Percentiles rank a stretch among this genome's conserved stretches.
Evolutionary conservation across 2,797 vertebrate genomes (phyloP).

Genomic region (Melanotaenia parkinsoni): DNA sequence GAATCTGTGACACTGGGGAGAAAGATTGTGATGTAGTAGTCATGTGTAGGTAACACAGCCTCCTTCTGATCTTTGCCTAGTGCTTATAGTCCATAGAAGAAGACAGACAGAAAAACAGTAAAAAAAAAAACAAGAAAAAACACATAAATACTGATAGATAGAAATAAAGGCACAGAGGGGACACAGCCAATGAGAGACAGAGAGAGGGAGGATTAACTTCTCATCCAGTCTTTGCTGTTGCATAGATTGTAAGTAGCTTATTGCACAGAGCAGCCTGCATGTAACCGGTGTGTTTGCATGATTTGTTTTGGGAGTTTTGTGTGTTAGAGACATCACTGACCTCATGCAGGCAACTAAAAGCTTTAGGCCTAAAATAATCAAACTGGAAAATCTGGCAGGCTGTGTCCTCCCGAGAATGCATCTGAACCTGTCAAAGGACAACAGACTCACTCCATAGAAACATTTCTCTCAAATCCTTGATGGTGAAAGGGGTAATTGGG

Average conservation of each 20-base stretch:
- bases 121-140: not conserved
- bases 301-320: slow-evolving; percentile 69
- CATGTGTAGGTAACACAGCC: not conserved
- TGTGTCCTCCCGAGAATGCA: slow-evolving; percentile 18
- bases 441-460: slow-evolving; percentile 23
- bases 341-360: slow-evolving; percentile 62
- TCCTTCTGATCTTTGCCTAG: not conserved
- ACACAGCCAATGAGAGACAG: slow-evolving; percentile 43
- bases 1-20: slow-evolving; percentile 10
- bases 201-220: slow-evolving; percentile 74
- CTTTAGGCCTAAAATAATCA: slow-evolving; percentile 64
- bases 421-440: slow-evolving; percentile 35
- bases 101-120: not conserved
- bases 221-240: slow-evolving; percentile 82
- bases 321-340: slow-evolving; percentile 53
- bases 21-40: not conserved
- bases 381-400: slow-evolving; percentile 42
- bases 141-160: slow-evolving; percentile 26
- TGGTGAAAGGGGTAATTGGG: slow-evolving; percentile 17
- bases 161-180: slow-evolving; percentile 24
- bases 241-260: slow-evolving; percentile 82
- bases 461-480: slow-evolving; percentile 31
- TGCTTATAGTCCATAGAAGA: not conserved
- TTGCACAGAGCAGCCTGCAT: slow-evolving; percentile 78
- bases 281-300: slow-evolving; percentile 70